Evolutionary conservation across 2,113 vertebrate genomes (phyloP).

Genomic region (Hippolais icterina): DNA sequence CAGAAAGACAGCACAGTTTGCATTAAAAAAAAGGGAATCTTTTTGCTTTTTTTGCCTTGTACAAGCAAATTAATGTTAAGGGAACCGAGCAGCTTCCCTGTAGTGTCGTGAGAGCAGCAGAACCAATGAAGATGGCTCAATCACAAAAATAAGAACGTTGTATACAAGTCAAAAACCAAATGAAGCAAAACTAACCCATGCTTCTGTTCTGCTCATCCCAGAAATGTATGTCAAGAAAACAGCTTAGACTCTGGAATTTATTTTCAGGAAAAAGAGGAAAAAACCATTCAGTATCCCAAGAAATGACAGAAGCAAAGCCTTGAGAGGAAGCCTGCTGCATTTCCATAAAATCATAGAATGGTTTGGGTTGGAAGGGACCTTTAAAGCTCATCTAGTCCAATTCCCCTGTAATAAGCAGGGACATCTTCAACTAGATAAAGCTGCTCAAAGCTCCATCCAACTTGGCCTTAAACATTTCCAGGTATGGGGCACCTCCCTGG

Average conservation of each 20-base stretch:
- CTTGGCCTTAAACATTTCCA: background rate
- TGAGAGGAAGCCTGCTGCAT: background rate
- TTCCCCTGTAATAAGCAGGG: rapidly evolving
- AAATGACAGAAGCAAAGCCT: background rate
- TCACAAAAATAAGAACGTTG: slow-evolving; percentile 42
- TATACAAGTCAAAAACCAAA: slow-evolving; percentile 27
- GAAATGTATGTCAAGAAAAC: background rate
- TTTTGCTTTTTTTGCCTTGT: background rate
- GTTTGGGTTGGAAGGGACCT: background rate
- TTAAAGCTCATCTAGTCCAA: background rate
- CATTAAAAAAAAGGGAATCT: background rate
- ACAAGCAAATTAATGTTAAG: slow-evolving; percentile 39
- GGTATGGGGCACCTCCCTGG: background rate
- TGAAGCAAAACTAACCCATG: background rate
- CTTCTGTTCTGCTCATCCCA: background rate
- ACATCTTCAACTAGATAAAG: background rate
- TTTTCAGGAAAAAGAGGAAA: background rate
- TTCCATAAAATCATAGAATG: background rate
- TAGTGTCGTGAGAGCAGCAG: background rate
- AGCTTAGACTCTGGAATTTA: background rate
- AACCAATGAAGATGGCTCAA: slow-evolving; percentile 31
- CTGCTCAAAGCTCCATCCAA: background rate
- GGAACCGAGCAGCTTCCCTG: slow-evolving; percentile 4
- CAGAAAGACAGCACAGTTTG: slow-evolving; percentile 28
- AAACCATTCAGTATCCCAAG: background rate